Base-by-base conservation (phyloP, 2,888 invertebrate genomes). In the Stramonita haemastoma region DNA sequence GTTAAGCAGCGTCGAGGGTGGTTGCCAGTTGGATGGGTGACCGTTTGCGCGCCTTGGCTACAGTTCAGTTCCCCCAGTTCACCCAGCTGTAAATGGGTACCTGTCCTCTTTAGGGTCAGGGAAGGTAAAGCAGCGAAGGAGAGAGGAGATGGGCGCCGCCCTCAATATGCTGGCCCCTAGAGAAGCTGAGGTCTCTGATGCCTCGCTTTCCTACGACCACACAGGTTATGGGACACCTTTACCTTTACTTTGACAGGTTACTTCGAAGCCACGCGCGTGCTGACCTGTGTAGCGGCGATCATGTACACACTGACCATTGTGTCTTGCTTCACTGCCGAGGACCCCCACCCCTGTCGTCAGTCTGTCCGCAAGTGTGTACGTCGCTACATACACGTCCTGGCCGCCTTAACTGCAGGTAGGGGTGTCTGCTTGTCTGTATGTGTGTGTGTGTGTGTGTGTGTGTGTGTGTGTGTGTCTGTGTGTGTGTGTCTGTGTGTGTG, bases 241-340 rank as follows among this genome's bases (percentile, higher is more conserved):
- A 2, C 8, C 46, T 46, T 5, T 46, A 46, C 8, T 2, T 46
- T 0, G 79, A 57, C 85, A 85, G 85, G 29, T n/a, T 57, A 85
- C 85, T 60, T 60, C 19, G 85, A 85, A 29, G 85, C 85, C 13
- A 29, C 57, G 8, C n/a, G 85, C n/a, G 19, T 1, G 1, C 29
- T 85, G 85, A 29, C 6, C 17, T n/a, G 85, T 57, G n/a, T 60
- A 4, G 57, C 85, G 2, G 17, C 57, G 29, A 1, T 85, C 29
- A 15, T n/a, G n/a, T 85, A 85, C n/a, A n/a, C 26, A 1, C 8
- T 85, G 56, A 29, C 32, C 17, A 11, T 85, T 19, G 0, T 36
- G 56, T 85, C 85, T 17, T 85, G 85, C 29, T 60, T 85, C 57
- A 85, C 85, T 13, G 85, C 85, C 1, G 85, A 85, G 5, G 85